phyloP scores from a whole-genome alignment of 2,797 vertebrate genomes.

The Schizopygopsis malacanthus region DNA sequence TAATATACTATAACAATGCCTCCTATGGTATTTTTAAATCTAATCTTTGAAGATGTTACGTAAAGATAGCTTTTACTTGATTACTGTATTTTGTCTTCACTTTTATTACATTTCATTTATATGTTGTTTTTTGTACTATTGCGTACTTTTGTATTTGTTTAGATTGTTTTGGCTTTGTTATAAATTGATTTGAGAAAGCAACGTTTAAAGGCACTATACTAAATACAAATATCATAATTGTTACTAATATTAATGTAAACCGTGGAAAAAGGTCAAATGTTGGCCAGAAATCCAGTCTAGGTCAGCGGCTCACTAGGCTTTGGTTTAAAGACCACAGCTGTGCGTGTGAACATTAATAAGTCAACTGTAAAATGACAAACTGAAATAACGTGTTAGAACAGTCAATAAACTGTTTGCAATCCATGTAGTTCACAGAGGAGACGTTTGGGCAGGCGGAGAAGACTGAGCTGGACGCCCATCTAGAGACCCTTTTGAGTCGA shows the following conservation, averaged over 20 bases:
- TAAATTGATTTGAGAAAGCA: neutral
- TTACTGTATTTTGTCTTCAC: neutral
- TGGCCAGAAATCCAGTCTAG: neutral
- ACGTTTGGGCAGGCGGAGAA: constrained; percentile 91
- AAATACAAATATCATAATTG: neutral
- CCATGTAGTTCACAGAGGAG: constrained; percentile 90
- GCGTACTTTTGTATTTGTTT: neutral
- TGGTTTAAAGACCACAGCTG: neutral
- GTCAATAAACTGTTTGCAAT: constrained; percentile 6
- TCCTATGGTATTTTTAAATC: neutral
- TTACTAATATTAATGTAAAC: neutral
- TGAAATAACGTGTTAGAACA: neutral
- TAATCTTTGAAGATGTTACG: neutral
- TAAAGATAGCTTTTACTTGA: neutral
- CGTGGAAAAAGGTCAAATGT: neutral
- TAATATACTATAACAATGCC: neutral
- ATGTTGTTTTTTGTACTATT: neutral
- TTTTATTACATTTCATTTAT: neutral
- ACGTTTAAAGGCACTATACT: neutral
- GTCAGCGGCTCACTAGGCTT: neutral
- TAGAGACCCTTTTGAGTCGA: constrained; percentile 89
- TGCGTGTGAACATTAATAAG: neutral
- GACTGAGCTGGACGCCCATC: constrained; percentile 88
- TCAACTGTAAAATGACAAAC: neutral
- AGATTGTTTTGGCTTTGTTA: neutral